Conservation (phyloP, 64 coral and sea anemone genomes). For the Astreopora myriophthalma region DNA sequence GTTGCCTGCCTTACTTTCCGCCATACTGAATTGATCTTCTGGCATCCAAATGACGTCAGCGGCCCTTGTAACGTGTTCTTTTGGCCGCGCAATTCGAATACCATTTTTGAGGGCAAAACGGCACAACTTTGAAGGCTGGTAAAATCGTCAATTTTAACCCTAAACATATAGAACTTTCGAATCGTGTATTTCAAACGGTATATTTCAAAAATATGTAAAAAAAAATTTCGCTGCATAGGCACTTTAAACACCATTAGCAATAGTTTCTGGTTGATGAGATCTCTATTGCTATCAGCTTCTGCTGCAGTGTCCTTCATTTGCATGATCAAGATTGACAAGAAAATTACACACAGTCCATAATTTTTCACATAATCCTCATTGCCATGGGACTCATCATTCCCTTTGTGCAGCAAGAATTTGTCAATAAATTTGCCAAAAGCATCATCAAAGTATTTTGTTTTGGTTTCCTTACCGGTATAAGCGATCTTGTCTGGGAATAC, state of each 20-base stretch:
- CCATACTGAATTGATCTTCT: no score
- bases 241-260: constrained; percentile 56
- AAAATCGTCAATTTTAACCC: no score
- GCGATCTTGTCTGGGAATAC: constrained; percentile 45
- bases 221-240: no score
- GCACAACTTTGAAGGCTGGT: no score
- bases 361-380: constrained; percentile 74
- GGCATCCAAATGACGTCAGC: no score
- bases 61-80: no score
- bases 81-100: no score
- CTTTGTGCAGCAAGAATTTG: constrained; percentile 64
- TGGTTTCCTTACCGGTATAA: neutral
- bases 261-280: constrained; percentile 68
- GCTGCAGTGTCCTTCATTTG: constrained; percentile 78
- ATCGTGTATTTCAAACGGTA: no score
- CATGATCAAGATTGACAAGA: constrained; percentile 55
- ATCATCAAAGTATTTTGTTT: constrained; percentile 61
- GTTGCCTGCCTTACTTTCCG: no score
- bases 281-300: constrained; percentile 62
- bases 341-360: constrained; percentile 74
- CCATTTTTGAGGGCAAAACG: no score
- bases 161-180: no score
- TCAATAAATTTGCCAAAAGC: constrained; percentile 73
- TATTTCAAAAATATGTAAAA: no score
- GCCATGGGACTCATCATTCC: constrained; percentile 1